These are phyloP conservation scores for Vombatus ursinus DNA, from an alignment of 2,113 vertebrate genomes.

Conservation along the genomic window DNA sequence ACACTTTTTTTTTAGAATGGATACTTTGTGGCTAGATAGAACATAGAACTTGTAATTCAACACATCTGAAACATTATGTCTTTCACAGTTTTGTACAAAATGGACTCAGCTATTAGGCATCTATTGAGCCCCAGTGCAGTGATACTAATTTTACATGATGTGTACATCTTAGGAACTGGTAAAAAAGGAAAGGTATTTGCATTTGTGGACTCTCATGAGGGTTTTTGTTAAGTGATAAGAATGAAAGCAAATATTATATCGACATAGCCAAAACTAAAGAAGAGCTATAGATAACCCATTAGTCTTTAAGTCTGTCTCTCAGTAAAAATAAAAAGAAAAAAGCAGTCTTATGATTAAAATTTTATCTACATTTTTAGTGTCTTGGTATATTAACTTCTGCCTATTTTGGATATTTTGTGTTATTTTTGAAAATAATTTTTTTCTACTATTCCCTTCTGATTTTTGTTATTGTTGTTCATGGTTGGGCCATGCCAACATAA, in stretches of 20 bases:
- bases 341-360: no score
- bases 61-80: constrained; percentile 60
- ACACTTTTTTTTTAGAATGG: constrained; percentile 18
- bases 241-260: neutral
- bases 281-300: no score
- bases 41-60: constrained; percentile 49
- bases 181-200: constrained; percentile 39
- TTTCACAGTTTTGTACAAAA: constrained; percentile 59
- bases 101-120: constrained; percentile 48
- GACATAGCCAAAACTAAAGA: neutral
- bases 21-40: constrained; percentile 28
- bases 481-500: no score
- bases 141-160: constrained; percentile 16
- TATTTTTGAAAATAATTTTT: no score
- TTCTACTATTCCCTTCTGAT: no score
- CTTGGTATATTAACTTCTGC: no score
- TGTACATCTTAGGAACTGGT: neutral
- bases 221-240: constrained; percentile 46
- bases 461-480: no score
- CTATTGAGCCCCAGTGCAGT: neutral
- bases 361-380: no score
- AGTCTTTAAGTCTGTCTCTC: no score
- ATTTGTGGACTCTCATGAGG: constrained; percentile 35
- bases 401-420: no score
- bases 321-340: no score